phyloP scores from a whole-genome alignment of 2,888 invertebrate genomes.

The Eledone cirrhosa region DNA sequence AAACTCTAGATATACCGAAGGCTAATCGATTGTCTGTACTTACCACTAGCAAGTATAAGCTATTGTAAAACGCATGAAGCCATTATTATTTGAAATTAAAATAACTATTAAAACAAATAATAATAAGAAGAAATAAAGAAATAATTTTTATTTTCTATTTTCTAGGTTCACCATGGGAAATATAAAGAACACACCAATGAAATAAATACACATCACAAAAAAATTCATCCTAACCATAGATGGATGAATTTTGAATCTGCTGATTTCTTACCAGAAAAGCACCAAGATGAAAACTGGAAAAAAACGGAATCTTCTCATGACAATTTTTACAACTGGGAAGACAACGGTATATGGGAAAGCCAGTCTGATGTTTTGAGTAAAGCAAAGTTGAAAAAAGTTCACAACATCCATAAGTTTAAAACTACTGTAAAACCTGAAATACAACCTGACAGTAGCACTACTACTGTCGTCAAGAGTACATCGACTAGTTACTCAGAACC shows the following conservation, averaged over 20 bases:
- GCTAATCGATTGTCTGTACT: no score
- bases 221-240: conserved; percentile 7
- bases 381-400: not conserved
- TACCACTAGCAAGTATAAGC: no score
- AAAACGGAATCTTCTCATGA: not conserved
- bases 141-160: not conserved
- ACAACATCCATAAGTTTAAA: not conserved
- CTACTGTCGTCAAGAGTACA: not conserved
- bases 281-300: not conserved
- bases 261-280: not conserved
- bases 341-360: conserved; percentile 19
- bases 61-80: no score
- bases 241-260: conserved; percentile 13
- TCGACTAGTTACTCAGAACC: not conserved
- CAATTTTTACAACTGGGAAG: conserved; percentile 18
- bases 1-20: no score
- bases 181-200: not conserved
- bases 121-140: no score
- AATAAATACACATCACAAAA: not conserved
- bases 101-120: no score
- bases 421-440: not conserved
- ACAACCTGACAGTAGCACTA: not conserved
- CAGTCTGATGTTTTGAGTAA: not conserved
- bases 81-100: no score
- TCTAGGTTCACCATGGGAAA: conserved; percentile 14